A percentile compares a stretch with the other conserved stretches of the same genome.
Conservation (phyloP, 2,797 vertebrate species). For the Sebastes flavidus region DNA sequence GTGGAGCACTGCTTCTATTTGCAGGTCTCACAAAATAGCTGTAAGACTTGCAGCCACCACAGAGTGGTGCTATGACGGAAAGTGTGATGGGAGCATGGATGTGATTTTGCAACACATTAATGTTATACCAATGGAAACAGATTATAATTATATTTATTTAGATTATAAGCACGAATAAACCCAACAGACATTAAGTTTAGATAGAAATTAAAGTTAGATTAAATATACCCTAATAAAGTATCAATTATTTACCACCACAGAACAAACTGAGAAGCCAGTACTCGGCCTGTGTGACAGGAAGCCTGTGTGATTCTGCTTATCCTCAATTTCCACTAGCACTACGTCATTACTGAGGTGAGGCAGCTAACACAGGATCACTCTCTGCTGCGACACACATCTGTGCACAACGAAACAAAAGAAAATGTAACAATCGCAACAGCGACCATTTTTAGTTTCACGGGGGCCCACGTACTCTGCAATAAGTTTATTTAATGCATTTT, state of each 20-base stretch:
- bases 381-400: slow-evolving; percentile 12
- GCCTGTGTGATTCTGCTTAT: slow-evolving; percentile 29
- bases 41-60: slow-evolving; percentile 55
- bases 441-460: slow-evolving; percentile 12
- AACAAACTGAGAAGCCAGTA: neutral
- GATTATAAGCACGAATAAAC: neutral
- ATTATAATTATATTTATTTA: neutral
- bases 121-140: neutral
- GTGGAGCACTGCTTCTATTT: slow-evolving; percentile 2
- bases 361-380: slow-evolving; percentile 16
- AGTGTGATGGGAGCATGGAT: neutral
- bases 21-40: slow-evolving; percentile 6
- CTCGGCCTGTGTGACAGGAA: slow-evolving; percentile 16
- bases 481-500: slow-evolving; percentile 1
- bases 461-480: slow-evolving; percentile 5
- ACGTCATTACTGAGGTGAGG: slow-evolving; percentile 24
- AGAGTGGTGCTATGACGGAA: slow-evolving; percentile 64
- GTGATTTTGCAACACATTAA: neutral
- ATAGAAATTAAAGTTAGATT: neutral
- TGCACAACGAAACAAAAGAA: neutral
- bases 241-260: neutral
- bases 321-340: slow-evolving; percentile 25
- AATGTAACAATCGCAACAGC: neutral
- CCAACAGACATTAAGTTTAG: neutral
- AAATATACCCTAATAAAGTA: neutral